Evolutionary conservation across 2,797 vertebrate species (phyloP).

Genomic region (Gorsachius magnificus): DNA sequence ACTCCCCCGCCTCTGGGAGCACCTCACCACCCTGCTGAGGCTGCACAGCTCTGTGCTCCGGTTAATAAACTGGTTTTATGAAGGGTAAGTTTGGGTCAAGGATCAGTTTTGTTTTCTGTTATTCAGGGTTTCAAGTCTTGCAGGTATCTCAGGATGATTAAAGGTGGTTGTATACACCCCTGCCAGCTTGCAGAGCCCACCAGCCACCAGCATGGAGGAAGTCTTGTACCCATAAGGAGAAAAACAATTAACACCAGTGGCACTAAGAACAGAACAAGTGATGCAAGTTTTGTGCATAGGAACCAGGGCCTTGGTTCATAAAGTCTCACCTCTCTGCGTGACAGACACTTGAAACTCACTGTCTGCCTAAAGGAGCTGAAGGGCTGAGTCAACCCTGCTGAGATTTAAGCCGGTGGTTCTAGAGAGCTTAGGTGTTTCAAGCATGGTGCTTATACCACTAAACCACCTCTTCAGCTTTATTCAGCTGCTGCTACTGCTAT

Average conservation of each 20-base stretch:
- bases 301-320: not conserved
- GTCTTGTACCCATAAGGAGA: not conserved
- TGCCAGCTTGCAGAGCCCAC: not conserved
- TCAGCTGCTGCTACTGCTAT: not conserved
- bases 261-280: not conserved
- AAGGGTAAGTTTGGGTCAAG: not conserved
- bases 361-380: not conserved
- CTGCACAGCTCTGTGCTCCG: not conserved
- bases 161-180: not conserved
- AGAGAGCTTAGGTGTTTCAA: constrained; percentile 26
- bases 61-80: not conserved
- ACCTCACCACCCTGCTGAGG: accelerated
- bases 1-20: not conserved
- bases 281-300: not conserved
- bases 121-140: not conserved
- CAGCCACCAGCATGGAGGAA: not conserved
- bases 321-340: not conserved
- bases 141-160: not conserved
- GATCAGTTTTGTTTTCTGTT: not conserved
- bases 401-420: not conserved
- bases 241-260: not conserved
- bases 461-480: not conserved
- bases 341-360: not conserved
- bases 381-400: not conserved
- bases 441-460: not conserved